A percentile compares a stretch with the other conserved stretches of the same genome.
phyloP scores from a whole-genome alignment of 2,113 vertebrate genomes.

The Himantopus leucocephalus region DNA sequence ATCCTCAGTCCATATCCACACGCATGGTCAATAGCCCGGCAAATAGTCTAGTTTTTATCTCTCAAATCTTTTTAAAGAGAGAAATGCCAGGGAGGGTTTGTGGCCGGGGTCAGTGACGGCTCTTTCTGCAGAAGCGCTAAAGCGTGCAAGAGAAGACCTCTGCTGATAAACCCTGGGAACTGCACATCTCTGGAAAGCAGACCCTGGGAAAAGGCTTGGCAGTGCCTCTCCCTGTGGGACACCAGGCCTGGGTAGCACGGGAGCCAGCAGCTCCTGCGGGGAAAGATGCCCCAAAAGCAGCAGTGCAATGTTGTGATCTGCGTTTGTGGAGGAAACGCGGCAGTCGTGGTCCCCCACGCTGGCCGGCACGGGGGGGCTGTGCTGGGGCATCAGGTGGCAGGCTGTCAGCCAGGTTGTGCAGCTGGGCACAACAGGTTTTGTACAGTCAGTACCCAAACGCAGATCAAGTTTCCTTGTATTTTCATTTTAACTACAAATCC shows the following conservation, averaged over 20 bases:
- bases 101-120: background rate
- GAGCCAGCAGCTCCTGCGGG: background rate
- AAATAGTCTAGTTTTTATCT: background rate
- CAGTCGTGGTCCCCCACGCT: rapidly evolving
- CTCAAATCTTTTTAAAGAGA: background rate
- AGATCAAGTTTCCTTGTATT: background rate
- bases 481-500: background rate
- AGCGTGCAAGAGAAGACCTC: slow-evolving; percentile 6
- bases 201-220: background rate
- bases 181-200: background rate
- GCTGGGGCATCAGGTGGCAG: background rate
- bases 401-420: background rate
- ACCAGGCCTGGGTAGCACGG: background rate
- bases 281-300: background rate
- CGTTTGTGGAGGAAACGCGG: background rate
- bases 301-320: rapidly evolving
- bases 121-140: background rate
- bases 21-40: background rate
- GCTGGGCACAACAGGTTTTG: background rate
- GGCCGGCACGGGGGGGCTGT: background rate
- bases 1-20: background rate
- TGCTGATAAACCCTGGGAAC: slow-evolving; percentile 12
- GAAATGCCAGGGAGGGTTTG: background rate
- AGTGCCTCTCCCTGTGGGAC: rapidly evolving
- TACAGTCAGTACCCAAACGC: background rate